Evolutionary conservation across 2,797 vertebrate genomes (phyloP), one percentile per base, ranked within the genome.

Genomic region (Gallinago solitaria): DNA sequence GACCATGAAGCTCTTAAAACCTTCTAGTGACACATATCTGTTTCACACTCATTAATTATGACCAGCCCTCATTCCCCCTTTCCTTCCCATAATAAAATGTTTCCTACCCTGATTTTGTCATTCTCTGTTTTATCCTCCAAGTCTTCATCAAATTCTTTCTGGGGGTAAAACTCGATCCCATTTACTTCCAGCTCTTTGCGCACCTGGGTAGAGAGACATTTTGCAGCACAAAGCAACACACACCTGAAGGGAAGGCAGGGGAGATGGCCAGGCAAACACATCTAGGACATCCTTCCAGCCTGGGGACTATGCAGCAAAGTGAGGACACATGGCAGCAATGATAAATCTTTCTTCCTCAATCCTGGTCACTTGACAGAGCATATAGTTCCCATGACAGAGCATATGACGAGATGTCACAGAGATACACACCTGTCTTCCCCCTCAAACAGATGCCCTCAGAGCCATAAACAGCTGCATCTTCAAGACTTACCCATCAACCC

Each of bases 131-230:
- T 99, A 97, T 99, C 99, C 89, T 99, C 99, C 98, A 99, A 97
- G 97, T 99, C 99, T 20, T 99, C 99, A 90, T 99, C 99, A 78
- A 99, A 99, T 95, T 99, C 99, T 94, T 99, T 99, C 97, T 99
- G 99, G 9, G 99, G 99, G 90, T 99, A 99, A 97, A 99, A 99
- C 95, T 99, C 99, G 4, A 99, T 99, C 54, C 99, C 99, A 6
- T 98, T 97, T 80, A 98, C 98, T 97, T 99, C 99, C 74, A 99
- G 97, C 96, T 99, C 99, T 98, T 99, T 99, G 93, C 99, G 99
- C 50, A 98, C 98, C 98, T 98, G 86, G 43, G 33, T 63, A 85
- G 35, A 33, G 64, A 96, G 75, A 97, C 16, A 93, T 75, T 95
- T 94, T 74, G 65, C 39, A 95, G 51, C 65, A 83, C 68, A 95